Percentiles rank a stretch among this genome's conserved stretches.
Evolutionary conservation across 2,888 invertebrate species (phyloP).

Genomic region (Tenthredo notha): DNA sequence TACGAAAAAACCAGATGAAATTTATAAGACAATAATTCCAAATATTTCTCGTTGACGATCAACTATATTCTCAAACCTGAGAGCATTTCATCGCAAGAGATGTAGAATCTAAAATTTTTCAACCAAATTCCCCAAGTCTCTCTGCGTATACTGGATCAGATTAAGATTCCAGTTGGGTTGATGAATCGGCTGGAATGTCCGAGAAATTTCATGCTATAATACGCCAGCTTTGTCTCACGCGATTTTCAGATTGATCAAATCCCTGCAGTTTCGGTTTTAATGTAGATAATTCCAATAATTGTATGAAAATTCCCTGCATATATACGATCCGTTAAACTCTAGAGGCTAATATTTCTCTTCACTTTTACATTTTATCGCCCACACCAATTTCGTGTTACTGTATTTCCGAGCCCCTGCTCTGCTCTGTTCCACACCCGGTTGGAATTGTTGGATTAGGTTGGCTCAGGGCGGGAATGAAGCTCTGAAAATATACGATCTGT

Average conservation of each 20-base stretch:
- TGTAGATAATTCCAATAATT: not conserved
- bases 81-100: too few species aligned
- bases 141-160: not conserved
- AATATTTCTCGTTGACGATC: not conserved
- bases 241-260: not conserved
- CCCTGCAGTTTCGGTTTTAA: not conserved
- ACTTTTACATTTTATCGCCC: slow-evolving; percentile 30
- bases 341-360: not conserved
- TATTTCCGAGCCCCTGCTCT: not conserved
- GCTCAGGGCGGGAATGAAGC: slow-evolving; percentile 40
- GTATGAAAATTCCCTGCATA: not conserved
- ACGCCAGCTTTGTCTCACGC: not conserved
- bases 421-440: not conserved
- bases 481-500: slow-evolving; percentile 28
- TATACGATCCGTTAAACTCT: not conserved
- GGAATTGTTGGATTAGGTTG: slow-evolving; percentile 50
- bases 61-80: too few species aligned
- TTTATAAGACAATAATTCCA: not conserved
- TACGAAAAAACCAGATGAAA: too few species aligned
- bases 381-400: slow-evolving; percentile 36
- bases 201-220: not conserved
- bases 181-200: not conserved
- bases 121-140: not conserved
- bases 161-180: not conserved
- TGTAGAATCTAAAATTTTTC: not conserved